These are phyloP conservation scores for Epirrhoe alternata DNA, from an alignment of 2,888 invertebrate genomes.

Conservation along the genomic window DNA sequence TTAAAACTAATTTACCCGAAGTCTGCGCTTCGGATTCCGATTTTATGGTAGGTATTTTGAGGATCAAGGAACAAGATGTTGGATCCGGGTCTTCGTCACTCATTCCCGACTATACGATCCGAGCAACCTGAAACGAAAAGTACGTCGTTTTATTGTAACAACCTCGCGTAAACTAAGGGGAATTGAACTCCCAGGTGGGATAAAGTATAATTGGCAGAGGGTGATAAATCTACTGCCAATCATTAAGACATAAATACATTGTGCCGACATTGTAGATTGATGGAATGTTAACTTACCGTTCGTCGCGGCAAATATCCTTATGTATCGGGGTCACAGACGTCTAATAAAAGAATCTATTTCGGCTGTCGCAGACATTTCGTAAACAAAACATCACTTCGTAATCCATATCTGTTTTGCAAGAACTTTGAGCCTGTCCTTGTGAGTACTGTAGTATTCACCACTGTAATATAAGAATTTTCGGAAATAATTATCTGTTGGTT, in stretches of 20 bases:
- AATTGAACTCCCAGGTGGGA: constrained; percentile 51
- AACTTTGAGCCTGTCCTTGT: constrained; percentile 38
- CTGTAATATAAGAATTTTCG: constrained; percentile 53
- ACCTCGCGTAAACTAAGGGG: constrained; percentile 54
- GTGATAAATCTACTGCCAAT: constrained; percentile 69
- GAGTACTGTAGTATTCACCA: constrained; percentile 41
- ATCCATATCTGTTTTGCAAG: constrained; percentile 55
- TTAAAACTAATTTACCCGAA: constrained; percentile 57
- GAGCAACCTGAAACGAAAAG: constrained; percentile 60
- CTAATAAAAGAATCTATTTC: constrained; percentile 83
- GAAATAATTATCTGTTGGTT: constrained; percentile 61
- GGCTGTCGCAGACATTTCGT: constrained; percentile 58
- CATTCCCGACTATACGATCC: constrained; percentile 55
- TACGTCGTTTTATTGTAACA: constrained; percentile 55
- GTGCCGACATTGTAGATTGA: constrained; percentile 58
- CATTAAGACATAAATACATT: constrained; percentile 60
- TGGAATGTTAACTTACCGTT: constrained; percentile 71
- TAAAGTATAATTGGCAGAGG: constrained; percentile 63
- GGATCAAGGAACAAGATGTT: constrained; percentile 47
- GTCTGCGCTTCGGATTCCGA: constrained; percentile 72
- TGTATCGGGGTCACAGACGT: constrained; percentile 69
- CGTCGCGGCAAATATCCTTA: constrained; percentile 60
- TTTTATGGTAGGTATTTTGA: constrained; percentile 66
- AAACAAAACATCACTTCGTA: constrained; percentile 61
- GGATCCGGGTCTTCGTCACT: constrained; percentile 61